These are phyloP conservation scores for Notothenia rossii DNA, from an alignment of 2,113 vertebrate species.

Conservation along the genomic window DNA sequence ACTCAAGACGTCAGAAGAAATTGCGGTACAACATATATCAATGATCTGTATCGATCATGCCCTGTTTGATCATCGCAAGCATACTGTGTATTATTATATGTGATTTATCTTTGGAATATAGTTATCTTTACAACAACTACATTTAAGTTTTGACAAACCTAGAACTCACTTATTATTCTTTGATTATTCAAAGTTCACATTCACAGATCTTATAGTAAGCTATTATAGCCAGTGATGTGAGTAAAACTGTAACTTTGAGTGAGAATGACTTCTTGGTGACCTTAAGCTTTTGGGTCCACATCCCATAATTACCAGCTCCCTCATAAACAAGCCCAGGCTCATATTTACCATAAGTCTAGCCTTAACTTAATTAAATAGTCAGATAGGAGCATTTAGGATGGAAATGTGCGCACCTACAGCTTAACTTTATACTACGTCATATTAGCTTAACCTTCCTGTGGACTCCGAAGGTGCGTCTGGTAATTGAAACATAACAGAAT, in stretches of 20 bases:
- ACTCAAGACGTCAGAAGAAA: neutral
- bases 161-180: neutral
- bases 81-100: neutral
- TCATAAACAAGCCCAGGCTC: conserved; percentile 61
- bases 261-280: conserved; percentile 66
- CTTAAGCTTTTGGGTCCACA: conserved; percentile 50
- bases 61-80: neutral
- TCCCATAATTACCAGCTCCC: conserved; percentile 52
- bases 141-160: neutral
- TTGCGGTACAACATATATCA: neutral
- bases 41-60: neutral
- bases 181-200: conserved; percentile 30
- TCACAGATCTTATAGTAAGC: conserved; percentile 49
- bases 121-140: neutral
- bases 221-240: conserved; percentile 25
- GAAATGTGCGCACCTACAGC: conserved; percentile 66
- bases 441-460: conserved; percentile 86
- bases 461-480: conserved; percentile 82
- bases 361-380: conserved; percentile 79
- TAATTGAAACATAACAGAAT: conserved; percentile 87
- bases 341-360: conserved; percentile 67
- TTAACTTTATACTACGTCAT: conserved; percentile 68
- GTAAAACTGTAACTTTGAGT: conserved; percentile 36
- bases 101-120: neutral
- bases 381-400: conserved; percentile 69